Evolutionary conservation across 2,888 invertebrate species (phyloP).

Genomic region (Helicoverpa assulta): DNA sequence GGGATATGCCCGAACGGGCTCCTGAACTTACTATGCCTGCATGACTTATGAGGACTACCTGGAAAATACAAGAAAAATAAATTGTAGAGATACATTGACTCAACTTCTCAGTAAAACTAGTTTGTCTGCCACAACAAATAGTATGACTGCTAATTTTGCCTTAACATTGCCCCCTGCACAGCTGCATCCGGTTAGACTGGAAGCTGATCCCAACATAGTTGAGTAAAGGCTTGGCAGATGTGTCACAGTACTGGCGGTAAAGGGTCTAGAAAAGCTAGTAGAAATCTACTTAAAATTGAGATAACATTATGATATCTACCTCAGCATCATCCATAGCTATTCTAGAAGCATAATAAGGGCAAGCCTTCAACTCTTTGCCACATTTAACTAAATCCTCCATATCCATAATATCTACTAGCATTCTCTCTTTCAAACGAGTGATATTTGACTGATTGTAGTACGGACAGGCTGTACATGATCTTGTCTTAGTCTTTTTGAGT

Average conservation of each 20-base stretch:
- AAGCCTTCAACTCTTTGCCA: conserved; percentile 93
- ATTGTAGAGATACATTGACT: no score
- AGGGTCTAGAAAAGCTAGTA: no score
- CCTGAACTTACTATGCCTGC: conserved; percentile 85
- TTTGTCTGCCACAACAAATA: no score
- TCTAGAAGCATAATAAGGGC: conserved; percentile 98
- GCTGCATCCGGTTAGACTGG: no score
- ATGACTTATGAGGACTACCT: conserved; percentile 86
- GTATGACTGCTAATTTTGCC: no score
- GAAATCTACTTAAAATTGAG: no score
- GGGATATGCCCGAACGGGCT: conserved; percentile 80
- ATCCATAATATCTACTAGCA: conserved; percentile 94
- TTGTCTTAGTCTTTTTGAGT: conserved; percentile 91
- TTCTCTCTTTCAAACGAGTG: conserved; percentile 91
- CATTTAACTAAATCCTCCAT: conserved; percentile 95
- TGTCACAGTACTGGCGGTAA: no score
- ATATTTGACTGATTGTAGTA: conserved; percentile 92
- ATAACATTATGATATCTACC: conserved; percentile 69
- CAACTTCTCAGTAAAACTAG: no score
- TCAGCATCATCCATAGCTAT: conserved; percentile 96
- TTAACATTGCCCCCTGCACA: no score
- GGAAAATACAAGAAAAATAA: conserved; percentile 37
- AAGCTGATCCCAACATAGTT: no score
- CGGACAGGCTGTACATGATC: conserved; percentile 91
- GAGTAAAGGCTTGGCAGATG: no score